phyloP scores from a whole-genome alignment of 2,113 vertebrate genomes.

The Tamias sibiricus region DNA sequence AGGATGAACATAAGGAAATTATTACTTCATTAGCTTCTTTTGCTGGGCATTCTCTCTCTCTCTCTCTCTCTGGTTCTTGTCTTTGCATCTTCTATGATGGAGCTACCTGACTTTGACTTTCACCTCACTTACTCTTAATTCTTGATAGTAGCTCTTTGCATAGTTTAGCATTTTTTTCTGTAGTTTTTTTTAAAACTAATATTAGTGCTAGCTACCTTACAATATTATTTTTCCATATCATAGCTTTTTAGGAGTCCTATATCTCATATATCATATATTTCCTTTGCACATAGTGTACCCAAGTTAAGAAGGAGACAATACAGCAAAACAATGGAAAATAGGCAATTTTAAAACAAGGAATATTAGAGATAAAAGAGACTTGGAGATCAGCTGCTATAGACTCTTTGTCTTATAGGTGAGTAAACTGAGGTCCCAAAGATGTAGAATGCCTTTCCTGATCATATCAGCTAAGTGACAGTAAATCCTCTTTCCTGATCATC shows the following conservation, averaged over 20 bases:
- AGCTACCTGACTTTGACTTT: not conserved
- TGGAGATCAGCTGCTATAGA: not conserved
- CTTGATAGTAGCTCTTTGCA: not conserved
- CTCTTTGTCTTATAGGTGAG: not conserved
- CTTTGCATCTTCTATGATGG: not conserved
- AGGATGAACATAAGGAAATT: not conserved
- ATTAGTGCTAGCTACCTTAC: not conserved
- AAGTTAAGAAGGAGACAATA: not conserved
- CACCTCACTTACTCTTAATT: not conserved
- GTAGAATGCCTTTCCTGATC: not conserved
- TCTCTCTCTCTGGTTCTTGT: not conserved
- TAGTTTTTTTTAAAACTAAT: not conserved
- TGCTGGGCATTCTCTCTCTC: not conserved
- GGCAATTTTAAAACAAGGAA: not conserved
- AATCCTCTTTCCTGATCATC: not conserved
- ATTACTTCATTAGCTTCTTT: not conserved
- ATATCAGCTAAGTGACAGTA: not conserved
- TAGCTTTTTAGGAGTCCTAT: not conserved
- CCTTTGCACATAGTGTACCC: not conserved
- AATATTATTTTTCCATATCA: not conserved
- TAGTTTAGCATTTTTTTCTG: not conserved
- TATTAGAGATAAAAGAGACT: not conserved
- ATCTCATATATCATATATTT: conserved; percentile 27
- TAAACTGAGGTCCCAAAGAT: not conserved
- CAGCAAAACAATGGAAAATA: not conserved